Base-by-base conservation (phyloP, 2,113 vertebrate species). In the Canis aureus region DNA sequence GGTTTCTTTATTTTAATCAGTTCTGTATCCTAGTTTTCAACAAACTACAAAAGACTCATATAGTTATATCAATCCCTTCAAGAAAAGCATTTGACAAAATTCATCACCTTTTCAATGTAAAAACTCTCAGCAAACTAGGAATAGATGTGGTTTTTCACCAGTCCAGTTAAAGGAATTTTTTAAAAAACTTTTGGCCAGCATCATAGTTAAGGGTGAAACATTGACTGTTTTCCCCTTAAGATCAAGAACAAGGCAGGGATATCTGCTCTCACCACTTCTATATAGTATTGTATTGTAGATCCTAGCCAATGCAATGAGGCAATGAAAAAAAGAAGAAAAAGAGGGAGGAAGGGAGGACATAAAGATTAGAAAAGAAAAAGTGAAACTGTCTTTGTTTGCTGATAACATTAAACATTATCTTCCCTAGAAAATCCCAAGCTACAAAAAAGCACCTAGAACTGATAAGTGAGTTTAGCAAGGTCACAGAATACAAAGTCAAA, bases 21-120 rank as follows among this genome's bases (percentile, higher is more conserved):
- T 93, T 94, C 57, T 88, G 23, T 5, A 76, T 69, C 35, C 49
- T 95, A 57, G 66, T 95, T 97, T 97, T 91, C 51, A 88, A 67
- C 22, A 91, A 35, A 76, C n/a, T 84, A 25, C 64, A 69, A 67
- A 95, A 95, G 96, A 84, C 49, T 49, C 38, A 64, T 49, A 78
- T 13, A 66, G 2, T 91, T 20, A 86, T 91, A 67, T 89, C 1
- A 62, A 23, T 96, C 93, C 16, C 22, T 91, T 20, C 6, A 91
- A 83, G 35, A 62, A 88, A 92, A 88, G 13, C 29, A 85, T 51
- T 73, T 96, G 57, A 60, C 32, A 94, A 69, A 88, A 91, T 79
- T 82, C 12, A 87, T 2, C 22, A 60, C 38, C 55, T 80, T 93
- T 89, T 76, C 89, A 78, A 69, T 49, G 91, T 87, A 80, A 78